A percentile compares a stretch with the other conserved stretches of the same genome.
Conservation (phyloP, 2,797 vertebrate genomes). For the Agapornis canus region DNA sequence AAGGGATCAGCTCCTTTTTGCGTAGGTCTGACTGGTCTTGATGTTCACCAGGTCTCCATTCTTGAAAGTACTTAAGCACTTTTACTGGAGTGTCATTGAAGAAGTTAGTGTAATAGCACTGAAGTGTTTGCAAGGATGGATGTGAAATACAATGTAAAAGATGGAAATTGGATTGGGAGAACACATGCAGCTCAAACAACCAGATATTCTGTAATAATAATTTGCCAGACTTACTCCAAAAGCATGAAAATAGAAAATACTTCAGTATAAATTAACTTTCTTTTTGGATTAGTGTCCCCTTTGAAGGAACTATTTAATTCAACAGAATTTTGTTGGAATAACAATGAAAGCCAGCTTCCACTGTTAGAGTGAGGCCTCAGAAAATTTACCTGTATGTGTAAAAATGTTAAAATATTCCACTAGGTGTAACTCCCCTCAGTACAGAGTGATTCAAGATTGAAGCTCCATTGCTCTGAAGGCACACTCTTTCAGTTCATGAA, state of each 20-base stretch:
- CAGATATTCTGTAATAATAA: background rate
- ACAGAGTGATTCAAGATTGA: background rate
- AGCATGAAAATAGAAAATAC: background rate
- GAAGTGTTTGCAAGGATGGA: background rate
- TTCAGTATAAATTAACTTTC: background rate
- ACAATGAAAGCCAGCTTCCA: background rate
- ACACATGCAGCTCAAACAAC: background rate
- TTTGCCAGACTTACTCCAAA: background rate
- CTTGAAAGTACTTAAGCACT: slow-evolving; percentile 26
- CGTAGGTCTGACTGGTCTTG: slow-evolving; percentile 5
- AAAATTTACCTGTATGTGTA: background rate
- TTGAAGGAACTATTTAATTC: background rate
- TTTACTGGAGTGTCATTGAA: slow-evolving; percentile 13
- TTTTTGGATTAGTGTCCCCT: background rate
- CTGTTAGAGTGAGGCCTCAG: background rate
- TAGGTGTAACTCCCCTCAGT: background rate
- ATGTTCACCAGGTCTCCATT: background rate
- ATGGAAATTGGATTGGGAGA: background rate
- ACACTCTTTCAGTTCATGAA: background rate
- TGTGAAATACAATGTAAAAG: background rate
- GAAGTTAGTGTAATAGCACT: background rate
- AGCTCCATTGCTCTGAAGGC: background rate
- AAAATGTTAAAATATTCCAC: background rate
- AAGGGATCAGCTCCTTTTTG: background rate
- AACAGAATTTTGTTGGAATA: background rate